These are phyloP conservation scores for Cebus imitator DNA, from an alignment of 2,113 vertebrate genomes.

Conservation along the genomic window DNA sequence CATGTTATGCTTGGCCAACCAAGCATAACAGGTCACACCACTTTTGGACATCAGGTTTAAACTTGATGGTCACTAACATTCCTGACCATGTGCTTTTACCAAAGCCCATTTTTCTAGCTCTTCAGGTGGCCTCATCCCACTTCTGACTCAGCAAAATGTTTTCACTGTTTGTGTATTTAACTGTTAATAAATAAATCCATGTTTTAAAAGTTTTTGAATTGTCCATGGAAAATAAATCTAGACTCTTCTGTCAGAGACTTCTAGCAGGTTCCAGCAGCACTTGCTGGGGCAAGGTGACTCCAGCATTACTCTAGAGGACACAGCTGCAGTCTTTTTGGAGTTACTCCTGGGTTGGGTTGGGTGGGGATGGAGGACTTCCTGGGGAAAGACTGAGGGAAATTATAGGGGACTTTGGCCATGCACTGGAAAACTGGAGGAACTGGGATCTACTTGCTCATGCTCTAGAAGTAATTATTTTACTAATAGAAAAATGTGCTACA, in stretches of 20 bases:
- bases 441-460: background rate
- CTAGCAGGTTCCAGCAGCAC: background rate
- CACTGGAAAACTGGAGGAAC: background rate
- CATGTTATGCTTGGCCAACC: rapidly evolving
- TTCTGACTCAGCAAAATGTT: background rate
- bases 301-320: background rate
- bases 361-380: background rate
- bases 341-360: background rate
- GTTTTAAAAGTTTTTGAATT: background rate
- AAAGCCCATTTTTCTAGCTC: background rate
- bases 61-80: background rate
- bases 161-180: background rate
- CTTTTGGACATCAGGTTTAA: background rate
- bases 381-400: background rate
- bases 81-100: background rate
- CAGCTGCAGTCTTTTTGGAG: background rate
- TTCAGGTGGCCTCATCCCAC: background rate
- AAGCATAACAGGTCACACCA: too few relatives aligned
- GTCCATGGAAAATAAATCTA: background rate
- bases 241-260: background rate
- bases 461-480: background rate
- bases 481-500: background rate
- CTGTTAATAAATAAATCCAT: background rate
- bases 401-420: background rate
- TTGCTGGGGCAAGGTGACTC: background rate